Conservation (phyloP, 2,888 invertebrate genomes). For the Platycheirus rosarum region DNA sequence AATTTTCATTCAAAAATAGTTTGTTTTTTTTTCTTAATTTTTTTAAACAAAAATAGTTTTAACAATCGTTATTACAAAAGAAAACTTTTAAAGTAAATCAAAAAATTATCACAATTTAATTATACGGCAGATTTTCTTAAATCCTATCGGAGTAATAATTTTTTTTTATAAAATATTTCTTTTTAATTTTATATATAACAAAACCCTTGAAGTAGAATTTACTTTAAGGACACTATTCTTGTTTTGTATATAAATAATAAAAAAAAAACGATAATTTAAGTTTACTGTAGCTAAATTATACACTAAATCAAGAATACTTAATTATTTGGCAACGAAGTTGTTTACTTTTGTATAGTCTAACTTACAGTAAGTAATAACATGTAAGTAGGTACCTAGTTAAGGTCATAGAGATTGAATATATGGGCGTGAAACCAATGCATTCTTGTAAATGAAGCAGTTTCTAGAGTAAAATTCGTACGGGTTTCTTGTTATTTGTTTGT, state of each 20-base stretch:
- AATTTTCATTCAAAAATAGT: conserved; percentile 70
- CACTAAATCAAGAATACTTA: conserved; percentile 30
- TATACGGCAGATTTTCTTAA: conserved; percentile 22
- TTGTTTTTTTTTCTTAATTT: conserved; percentile 26
- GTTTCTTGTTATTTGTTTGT: conserved; percentile 29
- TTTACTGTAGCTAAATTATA: conserved; percentile 8
- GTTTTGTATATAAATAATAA: conserved; percentile 6
- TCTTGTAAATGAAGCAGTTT: conserved; percentile 56
- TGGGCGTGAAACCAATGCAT: conserved; percentile 66
- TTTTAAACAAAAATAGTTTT: not conserved
- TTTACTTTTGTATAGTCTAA: conserved; percentile 35
- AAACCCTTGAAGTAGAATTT: too few species aligned
- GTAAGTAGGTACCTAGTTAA: conserved; percentile 37
- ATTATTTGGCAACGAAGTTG: conserved; percentile 62
- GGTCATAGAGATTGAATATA: conserved; percentile 52
- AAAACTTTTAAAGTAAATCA: conserved; percentile 15
- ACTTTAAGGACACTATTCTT: conserved; percentile 53
- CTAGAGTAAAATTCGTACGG: conserved; percentile 66
- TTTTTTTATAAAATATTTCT: not conserved
- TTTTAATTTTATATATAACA: conserved; percentile 16
- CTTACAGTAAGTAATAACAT: conserved; percentile 32
- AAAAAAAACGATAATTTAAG: too few species aligned
- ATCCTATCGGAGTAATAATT: conserved; percentile 6
- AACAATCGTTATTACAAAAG: conserved; percentile 24
- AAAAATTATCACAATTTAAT: conserved; percentile 39